Evolutionary conservation across 2,888 invertebrate species (phyloP).

Genomic region (Nephrotoma flavescens): DNA sequence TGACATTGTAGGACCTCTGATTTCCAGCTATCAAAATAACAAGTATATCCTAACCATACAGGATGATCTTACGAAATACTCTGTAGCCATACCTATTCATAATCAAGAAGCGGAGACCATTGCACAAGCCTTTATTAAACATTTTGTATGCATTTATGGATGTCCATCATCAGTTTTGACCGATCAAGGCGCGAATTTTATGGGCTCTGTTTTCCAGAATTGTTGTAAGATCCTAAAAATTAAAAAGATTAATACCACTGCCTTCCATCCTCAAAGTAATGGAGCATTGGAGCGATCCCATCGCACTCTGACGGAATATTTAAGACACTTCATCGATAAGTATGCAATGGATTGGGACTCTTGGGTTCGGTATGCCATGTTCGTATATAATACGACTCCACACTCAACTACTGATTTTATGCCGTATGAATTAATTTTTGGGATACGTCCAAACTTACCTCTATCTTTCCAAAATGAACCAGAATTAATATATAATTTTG

Average conservation of each 20-base stretch:
- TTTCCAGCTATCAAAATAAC: not conserved
- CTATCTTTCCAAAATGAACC: slow-evolving; percentile 12
- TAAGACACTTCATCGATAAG: slow-evolving; percentile 18
- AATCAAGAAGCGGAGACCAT: slow-evolving; percentile 20
- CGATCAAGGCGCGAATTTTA: not conserved
- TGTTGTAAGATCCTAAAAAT: too few relatives aligned
- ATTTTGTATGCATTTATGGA: not conserved
- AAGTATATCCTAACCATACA: slow-evolving; percentile 17
- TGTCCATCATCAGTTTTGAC: not conserved
- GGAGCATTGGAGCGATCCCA: slow-evolving; percentile 13
- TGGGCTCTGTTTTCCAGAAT: not conserved
- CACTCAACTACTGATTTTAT: slow-evolving; percentile 21
- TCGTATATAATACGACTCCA: slow-evolving; percentile 19
- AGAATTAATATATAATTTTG: slow-evolving; percentile 14
- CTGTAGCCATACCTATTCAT: slow-evolving; percentile 18
- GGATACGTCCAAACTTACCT: slow-evolving; percentile 20
- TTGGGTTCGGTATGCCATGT: slow-evolving; percentile 18
- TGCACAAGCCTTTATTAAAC: slow-evolving; percentile 12
- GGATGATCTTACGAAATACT: slow-evolving; percentile 23
- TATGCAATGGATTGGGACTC: slow-evolving; percentile 20
- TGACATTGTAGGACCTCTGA: not conserved
- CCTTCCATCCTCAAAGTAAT: too few relatives aligned
- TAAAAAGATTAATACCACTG: too few relatives aligned
- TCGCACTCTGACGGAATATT: slow-evolving; percentile 18
- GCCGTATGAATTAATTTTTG: slow-evolving; percentile 24